A percentile compares a stretch with the other conserved stretches of the same genome.
These are phyloP conservation scores for Solen grandis DNA, from an alignment of 1,140 invertebrate species.

Conservation along the genomic window DNA sequence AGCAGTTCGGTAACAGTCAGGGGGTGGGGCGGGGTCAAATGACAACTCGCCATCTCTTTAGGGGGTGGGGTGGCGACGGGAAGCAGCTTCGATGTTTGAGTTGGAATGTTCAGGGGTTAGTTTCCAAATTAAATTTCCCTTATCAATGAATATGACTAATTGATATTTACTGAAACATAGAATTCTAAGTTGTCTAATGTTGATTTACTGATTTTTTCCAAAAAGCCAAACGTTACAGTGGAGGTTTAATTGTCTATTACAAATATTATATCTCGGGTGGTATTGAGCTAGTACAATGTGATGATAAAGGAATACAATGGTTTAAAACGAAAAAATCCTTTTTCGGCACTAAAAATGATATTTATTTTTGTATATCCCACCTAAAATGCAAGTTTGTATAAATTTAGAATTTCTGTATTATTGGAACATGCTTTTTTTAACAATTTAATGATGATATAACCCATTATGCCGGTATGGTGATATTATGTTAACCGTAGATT, in stretches of 20 bases:
- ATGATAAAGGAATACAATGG: constrained; percentile 7
- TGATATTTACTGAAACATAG: constrained; percentile 35
- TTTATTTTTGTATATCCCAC: constrained; percentile 4
- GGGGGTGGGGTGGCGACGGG: neutral
- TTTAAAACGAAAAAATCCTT: constrained; percentile 4
- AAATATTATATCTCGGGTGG: neutral
- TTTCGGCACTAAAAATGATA: neutral
- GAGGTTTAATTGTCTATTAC: constrained; percentile 15
- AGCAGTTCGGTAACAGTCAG: neutral
- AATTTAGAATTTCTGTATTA: too few relatives aligned
- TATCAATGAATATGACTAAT: constrained; percentile 13
- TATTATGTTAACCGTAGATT: neutral
- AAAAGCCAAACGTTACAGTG: constrained; percentile 21
- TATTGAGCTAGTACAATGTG: neutral
- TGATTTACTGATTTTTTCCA: neutral
- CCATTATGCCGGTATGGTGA: constrained; percentile 4
- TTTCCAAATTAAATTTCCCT: constrained; percentile 12
- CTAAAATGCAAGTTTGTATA: neutral
- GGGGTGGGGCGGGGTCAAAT: neutral
- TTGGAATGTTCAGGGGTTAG: constrained; percentile 30
- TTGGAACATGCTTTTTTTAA: constrained; percentile 24
- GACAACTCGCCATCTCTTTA: neutral
- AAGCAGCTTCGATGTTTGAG: neutral
- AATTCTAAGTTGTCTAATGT: neutral
- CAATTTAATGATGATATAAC: constrained; percentile 9